Percentiles rank a stretch among this genome's conserved stretches.
Conservation (phyloP, 2,113 vertebrate genomes). For the Pelvicachromis taeniatus region DNA sequence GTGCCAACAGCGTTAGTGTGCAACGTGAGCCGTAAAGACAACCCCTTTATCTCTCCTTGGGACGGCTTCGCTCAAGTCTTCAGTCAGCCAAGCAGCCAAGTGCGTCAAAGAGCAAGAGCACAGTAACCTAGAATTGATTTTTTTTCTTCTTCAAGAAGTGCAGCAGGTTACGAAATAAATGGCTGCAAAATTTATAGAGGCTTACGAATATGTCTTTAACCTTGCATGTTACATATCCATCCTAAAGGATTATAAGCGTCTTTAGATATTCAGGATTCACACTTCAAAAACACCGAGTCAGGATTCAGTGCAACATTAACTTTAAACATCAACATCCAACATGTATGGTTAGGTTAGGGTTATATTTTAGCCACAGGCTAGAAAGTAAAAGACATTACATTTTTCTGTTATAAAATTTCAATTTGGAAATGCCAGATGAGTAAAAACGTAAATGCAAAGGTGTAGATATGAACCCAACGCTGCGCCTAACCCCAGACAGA, state of each 20-base stretch:
- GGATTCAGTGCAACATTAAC: not conserved
- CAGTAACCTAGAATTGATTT: not conserved
- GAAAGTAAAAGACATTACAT: accelerated
- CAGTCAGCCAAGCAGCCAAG: slow-evolving; percentile 5
- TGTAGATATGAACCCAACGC: not conserved
- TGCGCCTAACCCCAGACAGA: not conserved
- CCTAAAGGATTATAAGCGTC: not conserved
- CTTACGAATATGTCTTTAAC: not conserved
- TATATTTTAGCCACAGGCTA: not conserved
- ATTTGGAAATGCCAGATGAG: not conserved
- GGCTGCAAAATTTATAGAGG: not conserved
- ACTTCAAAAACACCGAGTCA: not conserved
- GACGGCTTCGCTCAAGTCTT: not conserved
- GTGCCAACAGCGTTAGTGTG: not conserved
- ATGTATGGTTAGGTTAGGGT: not conserved
- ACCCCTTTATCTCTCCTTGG: not conserved
- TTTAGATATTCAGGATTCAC: not conserved
- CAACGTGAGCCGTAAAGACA: not conserved
- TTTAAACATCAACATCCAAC: accelerated
- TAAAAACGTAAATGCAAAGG: not conserved
- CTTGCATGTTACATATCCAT: not conserved
- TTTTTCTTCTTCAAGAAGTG: not conserved
- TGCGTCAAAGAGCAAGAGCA: not conserved
- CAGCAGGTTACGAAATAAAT: not conserved
- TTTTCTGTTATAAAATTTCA: not conserved